Conservation (phyloP, 2,888 invertebrate genomes). For the Euplagia quadripunctaria region DNA sequence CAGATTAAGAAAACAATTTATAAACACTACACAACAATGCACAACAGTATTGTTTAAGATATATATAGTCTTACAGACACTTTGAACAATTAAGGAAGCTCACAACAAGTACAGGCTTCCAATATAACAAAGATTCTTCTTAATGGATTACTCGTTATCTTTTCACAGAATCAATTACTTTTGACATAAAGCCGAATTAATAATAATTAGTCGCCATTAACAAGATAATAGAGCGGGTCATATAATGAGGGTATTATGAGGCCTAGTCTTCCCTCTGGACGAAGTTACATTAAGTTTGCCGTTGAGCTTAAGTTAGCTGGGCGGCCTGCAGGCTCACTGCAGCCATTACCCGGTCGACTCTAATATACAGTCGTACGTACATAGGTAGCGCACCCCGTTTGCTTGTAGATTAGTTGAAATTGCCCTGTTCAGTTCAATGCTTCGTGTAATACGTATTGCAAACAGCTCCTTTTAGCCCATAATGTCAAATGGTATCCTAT, state of each 20-base stretch:
- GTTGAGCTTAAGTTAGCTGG: constrained; percentile 68
- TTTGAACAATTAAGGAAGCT: neutral
- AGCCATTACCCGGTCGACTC: constrained; percentile 54
- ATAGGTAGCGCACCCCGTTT: constrained; percentile 51
- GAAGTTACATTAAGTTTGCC: constrained; percentile 74
- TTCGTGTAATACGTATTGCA: constrained; percentile 67
- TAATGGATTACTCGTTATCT: neutral
- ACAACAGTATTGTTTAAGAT: too few species aligned
- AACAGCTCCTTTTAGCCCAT: constrained; percentile 59
- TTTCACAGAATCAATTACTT: neutral
- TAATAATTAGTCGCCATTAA: constrained; percentile 5
- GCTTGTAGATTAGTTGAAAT: constrained; percentile 68
- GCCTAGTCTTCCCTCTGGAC: constrained; percentile 55
- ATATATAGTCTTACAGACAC: neutral
- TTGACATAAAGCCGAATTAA: neutral
- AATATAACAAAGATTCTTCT: neutral
- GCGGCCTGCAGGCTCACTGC: constrained; percentile 49
- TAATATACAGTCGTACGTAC: constrained; percentile 39
- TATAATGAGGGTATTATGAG: constrained; percentile 60
- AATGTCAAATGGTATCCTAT: constrained; percentile 48
- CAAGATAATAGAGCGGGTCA: constrained; percentile 31
- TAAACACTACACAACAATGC: too few species aligned
- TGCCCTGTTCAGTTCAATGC: constrained; percentile 69
- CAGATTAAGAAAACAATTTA: too few species aligned
- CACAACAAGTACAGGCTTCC: neutral